These are phyloP conservation scores for Dendropsophus ebraccatus DNA, from an alignment of 2,113 vertebrate genomes.

Conservation along the genomic window DNA sequence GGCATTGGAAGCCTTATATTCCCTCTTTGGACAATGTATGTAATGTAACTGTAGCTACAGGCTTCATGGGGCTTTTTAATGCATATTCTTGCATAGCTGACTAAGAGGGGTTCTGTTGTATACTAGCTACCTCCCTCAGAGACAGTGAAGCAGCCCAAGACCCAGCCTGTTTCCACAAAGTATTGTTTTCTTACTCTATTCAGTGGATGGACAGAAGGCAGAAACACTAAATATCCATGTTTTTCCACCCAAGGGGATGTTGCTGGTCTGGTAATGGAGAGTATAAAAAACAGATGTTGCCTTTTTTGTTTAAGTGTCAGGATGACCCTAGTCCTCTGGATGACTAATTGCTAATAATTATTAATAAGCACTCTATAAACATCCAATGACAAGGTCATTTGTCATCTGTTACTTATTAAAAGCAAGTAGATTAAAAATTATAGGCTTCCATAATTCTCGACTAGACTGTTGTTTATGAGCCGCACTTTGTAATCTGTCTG, in stretches of 20 bases:
- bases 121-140: too few species aligned
- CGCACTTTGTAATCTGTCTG: slow-evolving; percentile 25
- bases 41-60: too few species aligned
- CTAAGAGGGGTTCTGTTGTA: too few species aligned
- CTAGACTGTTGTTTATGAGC: slow-evolving; percentile 34
- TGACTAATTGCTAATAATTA: slow-evolving; percentile 53
- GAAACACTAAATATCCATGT: neutral
- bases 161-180: too few species aligned
- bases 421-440: slow-evolving; percentile 31
- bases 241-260: neutral
- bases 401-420: slow-evolving; percentile 22
- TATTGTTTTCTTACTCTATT: too few species aligned
- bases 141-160: too few species aligned
- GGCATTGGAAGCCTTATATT: too few species aligned
- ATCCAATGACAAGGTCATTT: slow-evolving; percentile 52
- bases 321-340: slow-evolving; percentile 24
- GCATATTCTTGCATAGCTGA: too few species aligned
- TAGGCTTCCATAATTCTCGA: slow-evolving; percentile 18
- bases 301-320: slow-evolving; percentile 4
- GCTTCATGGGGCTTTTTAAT: too few species aligned
- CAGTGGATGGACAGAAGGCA: too few species aligned
- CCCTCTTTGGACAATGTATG: too few species aligned
- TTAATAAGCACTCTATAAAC: slow-evolving; percentile 48
- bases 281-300: slow-evolving; percentile 39
- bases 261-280: neutral